Base-by-base conservation (phyloP, 2,888 invertebrate species). In the Cremastinae sp. region DNA sequence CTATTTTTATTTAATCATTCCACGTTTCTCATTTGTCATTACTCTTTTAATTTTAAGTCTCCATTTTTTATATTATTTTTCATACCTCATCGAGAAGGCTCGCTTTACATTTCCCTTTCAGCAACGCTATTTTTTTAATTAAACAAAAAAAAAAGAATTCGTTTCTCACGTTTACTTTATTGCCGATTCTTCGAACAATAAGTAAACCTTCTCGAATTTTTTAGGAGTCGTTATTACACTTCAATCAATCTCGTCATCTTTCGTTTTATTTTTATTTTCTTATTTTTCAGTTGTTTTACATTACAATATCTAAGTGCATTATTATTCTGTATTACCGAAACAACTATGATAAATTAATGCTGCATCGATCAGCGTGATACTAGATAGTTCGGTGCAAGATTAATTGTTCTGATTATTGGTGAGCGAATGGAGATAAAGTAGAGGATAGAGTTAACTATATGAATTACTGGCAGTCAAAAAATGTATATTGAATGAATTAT, bases 1-100 rank as follows among this genome's bases (percentile, higher is more conserved):
- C 75, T 78, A 78, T 75, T 28, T 28, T 28, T 28, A 28, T 2
- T 51, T 55, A 64, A 59, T 69, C 74, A 79, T 79, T 79, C 78
- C 68, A 49, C 71, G 28, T 14, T 71, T 66, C 28, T 28, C 5
- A 2, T 5, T 28, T 28, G 5, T 65, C 20, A 59, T 43, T 51
- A 47, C 12, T 14, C 12, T 62, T 18, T 58, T 43, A 8, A 28
- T 20, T 65, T 64, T 47, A 47, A 61, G n/a, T 53, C 16, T 8
- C 55, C 20, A 9, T 9, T 20, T 35, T 61, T 39, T 64, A n/a
- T 53, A 49, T 18, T 3, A 16, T 59, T 61, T 28, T 69, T 37
- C 56, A 2, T 28, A 14, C n/a, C 5, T 20, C 12, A n/a, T 56
- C 5, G 4, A 22, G 45, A 7, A 41, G 35, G 37, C 58, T 68